phyloP scores from a whole-genome alignment of 2,113 vertebrate genomes.

The Daboia siamensis region DNA sequence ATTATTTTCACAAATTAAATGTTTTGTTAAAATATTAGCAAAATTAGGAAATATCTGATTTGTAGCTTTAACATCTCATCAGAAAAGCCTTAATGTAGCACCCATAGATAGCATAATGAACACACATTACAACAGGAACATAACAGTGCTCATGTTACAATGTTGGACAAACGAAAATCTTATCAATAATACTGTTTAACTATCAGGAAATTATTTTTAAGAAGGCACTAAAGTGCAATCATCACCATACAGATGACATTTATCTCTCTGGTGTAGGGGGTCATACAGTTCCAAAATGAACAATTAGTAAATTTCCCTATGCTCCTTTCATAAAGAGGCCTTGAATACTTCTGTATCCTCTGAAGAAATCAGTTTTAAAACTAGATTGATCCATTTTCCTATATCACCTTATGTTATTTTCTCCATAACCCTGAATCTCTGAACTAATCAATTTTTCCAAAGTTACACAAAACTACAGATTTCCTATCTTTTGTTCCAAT shows the following conservation, averaged over 20 bases:
- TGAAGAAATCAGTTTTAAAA: background rate
- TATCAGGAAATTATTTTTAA: too few species aligned
- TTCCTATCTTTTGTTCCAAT: background rate
- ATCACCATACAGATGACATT: background rate
- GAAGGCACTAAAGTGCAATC: too few species aligned
- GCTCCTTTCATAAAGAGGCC: background rate
- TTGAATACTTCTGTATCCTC: background rate
- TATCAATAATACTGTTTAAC: too few species aligned
- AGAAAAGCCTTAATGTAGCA: too few species aligned
- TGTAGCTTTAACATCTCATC: too few species aligned
- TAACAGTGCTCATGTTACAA: too few species aligned
- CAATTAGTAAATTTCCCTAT: background rate
- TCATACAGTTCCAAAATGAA: background rate
- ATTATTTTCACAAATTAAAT: too few species aligned
- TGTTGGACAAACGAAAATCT: too few species aligned
- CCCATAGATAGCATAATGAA: too few species aligned
- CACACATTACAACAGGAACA: too few species aligned
- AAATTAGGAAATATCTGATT: too few species aligned
- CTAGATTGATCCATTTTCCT: background rate
- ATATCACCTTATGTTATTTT: background rate
- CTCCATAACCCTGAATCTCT: background rate
- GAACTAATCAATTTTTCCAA: background rate
- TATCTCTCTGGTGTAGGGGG: background rate
- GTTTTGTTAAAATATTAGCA: too few species aligned
- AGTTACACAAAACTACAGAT: background rate